These are phyloP conservation scores for Drosophila pruinosa DNA, from an alignment of 1,140 invertebrate genomes.

Conservation along the genomic window DNA sequence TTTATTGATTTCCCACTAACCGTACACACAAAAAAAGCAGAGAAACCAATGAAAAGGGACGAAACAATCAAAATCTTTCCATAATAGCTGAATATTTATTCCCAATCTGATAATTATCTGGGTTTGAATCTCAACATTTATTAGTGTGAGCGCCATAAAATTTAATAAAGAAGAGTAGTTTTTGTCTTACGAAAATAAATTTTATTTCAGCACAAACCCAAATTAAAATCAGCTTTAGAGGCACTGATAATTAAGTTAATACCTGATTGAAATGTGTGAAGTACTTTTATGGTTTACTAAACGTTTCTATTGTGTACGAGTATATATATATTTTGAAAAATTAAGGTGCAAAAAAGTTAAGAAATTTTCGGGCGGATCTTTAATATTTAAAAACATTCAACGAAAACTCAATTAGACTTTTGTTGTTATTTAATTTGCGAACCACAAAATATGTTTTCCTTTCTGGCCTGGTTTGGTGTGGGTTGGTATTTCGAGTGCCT, in stretches of 20 bases:
- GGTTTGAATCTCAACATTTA: background rate
- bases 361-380: background rate
- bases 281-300: no score
- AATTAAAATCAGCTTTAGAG: no score
- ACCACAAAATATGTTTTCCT: slow-evolving; percentile 41
- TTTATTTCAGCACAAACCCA: no score
- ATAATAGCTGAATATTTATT: slow-evolving; percentile 1
- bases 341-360: background rate
- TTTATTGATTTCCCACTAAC: slow-evolving; percentile 61
- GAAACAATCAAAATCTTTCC: background rate
- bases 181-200: background rate
- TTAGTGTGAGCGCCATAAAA: background rate
- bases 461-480: slow-evolving; percentile 13
- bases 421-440: slow-evolving; percentile 70
- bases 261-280: no score
- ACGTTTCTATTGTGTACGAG: no score
- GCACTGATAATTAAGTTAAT: no score
- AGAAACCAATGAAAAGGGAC: slow-evolving; percentile 16
- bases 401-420: slow-evolving; percentile 73
- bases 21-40: slow-evolving; percentile 15
- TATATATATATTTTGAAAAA: no score
- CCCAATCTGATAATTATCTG: background rate
- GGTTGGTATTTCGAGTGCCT: slow-evolving; percentile 31
- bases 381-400: slow-evolving; percentile 59
- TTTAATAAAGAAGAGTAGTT: background rate